Evolutionary conservation across 92 coral and sea anemone genomes (phyloP).

Genomic region (Heliopora coerulea): DNA sequence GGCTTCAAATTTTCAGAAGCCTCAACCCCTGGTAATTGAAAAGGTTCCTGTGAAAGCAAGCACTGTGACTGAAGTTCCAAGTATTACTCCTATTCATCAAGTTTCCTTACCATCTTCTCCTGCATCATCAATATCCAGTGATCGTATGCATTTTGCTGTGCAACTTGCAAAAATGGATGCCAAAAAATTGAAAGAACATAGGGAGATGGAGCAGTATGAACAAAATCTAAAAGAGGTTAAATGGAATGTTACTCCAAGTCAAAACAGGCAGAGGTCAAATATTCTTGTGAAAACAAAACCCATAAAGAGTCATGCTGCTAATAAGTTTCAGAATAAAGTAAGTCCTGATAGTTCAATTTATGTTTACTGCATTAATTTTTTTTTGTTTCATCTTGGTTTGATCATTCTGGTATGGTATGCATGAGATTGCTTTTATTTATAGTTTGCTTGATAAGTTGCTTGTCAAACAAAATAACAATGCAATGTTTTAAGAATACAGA

Average conservation of each 20-base stretch:
- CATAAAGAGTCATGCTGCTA: constrained; percentile 20
- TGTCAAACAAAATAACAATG: too few species aligned
- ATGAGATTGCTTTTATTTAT: too few species aligned
- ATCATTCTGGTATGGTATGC: too few species aligned
- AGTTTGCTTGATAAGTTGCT: too few species aligned
- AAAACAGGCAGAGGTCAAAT: too few species aligned
- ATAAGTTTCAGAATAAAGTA: not conserved
- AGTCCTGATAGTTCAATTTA: too few species aligned
- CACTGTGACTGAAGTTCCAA: not conserved
- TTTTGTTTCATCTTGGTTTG: too few species aligned
- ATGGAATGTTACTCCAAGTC: constrained; percentile 22
- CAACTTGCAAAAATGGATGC: constrained; percentile 88
- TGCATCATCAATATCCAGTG: constrained; percentile 66
- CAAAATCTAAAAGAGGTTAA: constrained; percentile 40
- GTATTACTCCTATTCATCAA: constrained; percentile 33
- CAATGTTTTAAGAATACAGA: too few species aligned
- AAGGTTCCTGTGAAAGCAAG: constrained; percentile 49
- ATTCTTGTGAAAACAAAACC: too few species aligned
- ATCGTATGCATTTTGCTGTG: constrained; percentile 80
- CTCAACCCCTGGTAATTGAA: constrained; percentile 83
- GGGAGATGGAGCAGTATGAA: constrained; percentile 33
- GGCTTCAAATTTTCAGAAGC: constrained; percentile 82
- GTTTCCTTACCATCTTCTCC: constrained; percentile 36
- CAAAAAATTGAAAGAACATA: constrained; percentile 58
- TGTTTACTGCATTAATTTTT: too few species aligned